Evolutionary conservation across 1,140 invertebrate genomes (phyloP).

Genomic region (Megalopta genalis): DNA sequence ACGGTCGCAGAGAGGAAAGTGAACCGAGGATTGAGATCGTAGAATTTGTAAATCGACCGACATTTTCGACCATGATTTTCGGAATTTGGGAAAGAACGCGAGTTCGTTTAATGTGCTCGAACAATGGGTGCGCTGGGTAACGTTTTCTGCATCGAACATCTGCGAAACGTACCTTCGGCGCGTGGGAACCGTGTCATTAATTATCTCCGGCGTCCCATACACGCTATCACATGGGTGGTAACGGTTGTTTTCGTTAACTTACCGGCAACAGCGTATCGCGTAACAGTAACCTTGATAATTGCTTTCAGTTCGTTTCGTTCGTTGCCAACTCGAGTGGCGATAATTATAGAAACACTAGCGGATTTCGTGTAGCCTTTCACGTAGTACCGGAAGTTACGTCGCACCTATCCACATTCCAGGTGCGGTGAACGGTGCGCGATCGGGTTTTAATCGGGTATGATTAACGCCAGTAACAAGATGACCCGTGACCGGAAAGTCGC

Average conservation of each 20-base stretch:
- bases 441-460: conserved; percentile 37
- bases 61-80: too few species aligned
- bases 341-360: conserved; percentile 45
- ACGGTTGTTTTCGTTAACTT: conserved; percentile 6
- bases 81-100: too few species aligned
- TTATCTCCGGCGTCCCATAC: neutral
- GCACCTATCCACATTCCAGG: neutral
- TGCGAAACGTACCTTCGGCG: neutral
- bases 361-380: conserved; percentile 35
- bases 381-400: conserved; percentile 23
- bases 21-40: too few species aligned
- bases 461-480: conserved; percentile 44
- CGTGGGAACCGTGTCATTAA: conserved; percentile 1
- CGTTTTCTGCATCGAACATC: neutral
- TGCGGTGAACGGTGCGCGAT: conserved; percentile 22
- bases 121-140: neutral
- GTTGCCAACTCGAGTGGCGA: conserved; percentile 13
- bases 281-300: conserved; percentile 51
- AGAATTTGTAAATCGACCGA: too few species aligned
- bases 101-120: neutral
- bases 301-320: conserved; percentile 25
- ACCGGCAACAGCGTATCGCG: conserved; percentile 15
- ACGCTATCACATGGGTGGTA: conserved; percentile 25
- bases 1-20: too few species aligned
- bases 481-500: conserved; percentile 26